Evolutionary conservation across 2,113 vertebrate species (phyloP), one percentile per base, ranked within the genome.

Genomic region (Plectropomus leopardus): DNA sequence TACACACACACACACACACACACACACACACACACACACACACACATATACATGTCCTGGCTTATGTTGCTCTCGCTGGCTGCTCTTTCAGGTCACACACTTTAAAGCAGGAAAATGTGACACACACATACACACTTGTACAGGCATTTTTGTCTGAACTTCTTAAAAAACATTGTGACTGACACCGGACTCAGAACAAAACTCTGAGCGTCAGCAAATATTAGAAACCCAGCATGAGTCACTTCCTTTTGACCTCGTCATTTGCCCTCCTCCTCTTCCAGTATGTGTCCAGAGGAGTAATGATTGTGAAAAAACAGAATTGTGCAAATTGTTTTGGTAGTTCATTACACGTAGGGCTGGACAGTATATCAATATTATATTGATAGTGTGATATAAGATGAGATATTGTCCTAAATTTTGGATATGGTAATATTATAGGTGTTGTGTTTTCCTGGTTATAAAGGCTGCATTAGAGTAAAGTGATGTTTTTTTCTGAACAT

Each of bases 71-170:
- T 76, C 30, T 58, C 9, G 4, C 23, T 55, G 58, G 53, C 75
- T 82, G 81, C 24, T 72, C 45, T 82, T 28, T 48, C 16, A 32
- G 70, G 45, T 60, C 72, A 58, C 59, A 36, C 16, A 66, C 42
- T 71, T 72, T 54, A 78, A 65, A 36, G 59, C 40, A 63, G 63
- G 73, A 75, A 70, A 80, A 61, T 77, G 47, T 71, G 42, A 81
- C 40, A 15, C 26, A 28, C 77, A 81, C 70, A 76, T 66, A 63
- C 13, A 58, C 23, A 61, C 2, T 32, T 1, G 17, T 16, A 34
- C 40, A 26, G 21, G 14, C 45, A 28, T 80, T 72, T 44, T 58
- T 19, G n/a, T 75, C 34, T 40, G 10, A 42, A 47, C 42, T 14
- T 68, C 45, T 53, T 4, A 21, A 59, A 60, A 63, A 40, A 59